These are phyloP conservation scores for Noturus placidus DNA, from an alignment of 2,113 vertebrate species.

Conservation along the genomic window DNA sequence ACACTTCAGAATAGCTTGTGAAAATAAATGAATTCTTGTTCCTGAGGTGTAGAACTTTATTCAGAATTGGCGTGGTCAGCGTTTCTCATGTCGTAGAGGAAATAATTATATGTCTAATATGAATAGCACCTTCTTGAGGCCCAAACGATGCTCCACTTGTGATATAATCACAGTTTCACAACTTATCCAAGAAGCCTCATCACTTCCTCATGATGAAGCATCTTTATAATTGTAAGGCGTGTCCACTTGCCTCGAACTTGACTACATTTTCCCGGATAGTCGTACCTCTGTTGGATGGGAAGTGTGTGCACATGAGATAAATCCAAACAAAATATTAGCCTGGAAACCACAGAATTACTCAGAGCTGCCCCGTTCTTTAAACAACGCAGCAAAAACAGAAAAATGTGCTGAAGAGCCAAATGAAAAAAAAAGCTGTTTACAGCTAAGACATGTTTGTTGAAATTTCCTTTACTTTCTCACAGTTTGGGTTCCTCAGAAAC, in stretches of 20 bases:
- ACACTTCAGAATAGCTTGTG: constrained; percentile 1
- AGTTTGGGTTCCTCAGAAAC: neutral
- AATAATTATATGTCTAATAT: constrained; percentile 2
- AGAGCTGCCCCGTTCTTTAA: constrained; percentile 7
- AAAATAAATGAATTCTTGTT: constrained; percentile 27
- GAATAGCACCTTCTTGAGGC: neutral
- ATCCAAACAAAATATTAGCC: constrained; percentile 31
- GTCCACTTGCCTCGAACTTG: neutral
- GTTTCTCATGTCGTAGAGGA: constrained; percentile 8
- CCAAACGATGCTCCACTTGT: neutral
- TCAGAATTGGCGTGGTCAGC: constrained; percentile 47
- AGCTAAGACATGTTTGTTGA: neutral
- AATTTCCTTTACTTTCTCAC: neutral
- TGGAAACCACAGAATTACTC: constrained; percentile 8
- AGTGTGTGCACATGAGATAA: neutral
- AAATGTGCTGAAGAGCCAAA: neutral
- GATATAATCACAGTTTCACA: neutral
- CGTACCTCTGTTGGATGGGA: neutral
- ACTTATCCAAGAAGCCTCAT: neutral
- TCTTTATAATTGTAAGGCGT: neutral
- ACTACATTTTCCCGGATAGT: neutral
- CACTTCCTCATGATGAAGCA: neutral
- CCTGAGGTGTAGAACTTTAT: constrained; percentile 46
- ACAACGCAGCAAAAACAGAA: neutral
- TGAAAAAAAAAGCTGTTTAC: neutral